These are phyloP conservation scores for Whitmania pigra DNA, from an alignment of 1,140 invertebrate species.

Conservation along the genomic window DNA sequence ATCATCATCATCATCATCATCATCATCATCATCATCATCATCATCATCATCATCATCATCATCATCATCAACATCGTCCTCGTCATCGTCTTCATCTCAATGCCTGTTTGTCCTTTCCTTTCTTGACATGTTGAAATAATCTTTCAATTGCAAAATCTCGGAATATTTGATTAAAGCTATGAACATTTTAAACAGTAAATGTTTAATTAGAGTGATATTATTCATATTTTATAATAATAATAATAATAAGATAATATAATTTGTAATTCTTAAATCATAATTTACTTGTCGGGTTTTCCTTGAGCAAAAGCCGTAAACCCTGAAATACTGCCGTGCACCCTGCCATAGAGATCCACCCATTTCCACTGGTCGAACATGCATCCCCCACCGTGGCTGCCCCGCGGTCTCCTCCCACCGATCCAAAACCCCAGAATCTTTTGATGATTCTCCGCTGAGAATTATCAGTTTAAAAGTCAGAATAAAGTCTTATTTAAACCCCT, in stretches of 20 bases:
- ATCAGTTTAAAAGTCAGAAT: too few relatives aligned
- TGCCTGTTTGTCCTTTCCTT: too few relatives aligned
- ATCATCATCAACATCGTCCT: neutral
- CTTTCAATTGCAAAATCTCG: too few relatives aligned
- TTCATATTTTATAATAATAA: too few relatives aligned
- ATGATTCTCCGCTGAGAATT: neutral
- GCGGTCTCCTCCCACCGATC: slow-evolving; percentile 18
- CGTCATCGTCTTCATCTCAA: neutral
- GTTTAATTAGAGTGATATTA: too few relatives aligned
- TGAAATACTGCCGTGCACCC: slow-evolving; percentile 8
- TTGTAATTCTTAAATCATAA: neutral
- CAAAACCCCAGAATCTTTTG: slow-evolving; percentile 19
- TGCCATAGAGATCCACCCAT: slow-evolving; percentile 17
- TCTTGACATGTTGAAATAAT: too few relatives aligned
- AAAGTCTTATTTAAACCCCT: too few relatives aligned
- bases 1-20: neutral
- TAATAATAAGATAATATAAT: too few relatives aligned
- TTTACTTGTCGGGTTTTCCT: slow-evolving; percentile 23
- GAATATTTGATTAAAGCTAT: too few relatives aligned
- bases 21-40: neutral
- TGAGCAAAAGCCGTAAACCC: slow-evolving; percentile 21
- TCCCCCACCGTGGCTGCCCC: slow-evolving; percentile 20
- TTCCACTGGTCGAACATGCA: slow-evolving; percentile 24
- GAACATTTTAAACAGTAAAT: too few relatives aligned
- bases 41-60: neutral